These are phyloP conservation scores for Urosaurus nigricauda DNA, from an alignment of 2,797 vertebrate genomes.

Conservation along the genomic window DNA sequence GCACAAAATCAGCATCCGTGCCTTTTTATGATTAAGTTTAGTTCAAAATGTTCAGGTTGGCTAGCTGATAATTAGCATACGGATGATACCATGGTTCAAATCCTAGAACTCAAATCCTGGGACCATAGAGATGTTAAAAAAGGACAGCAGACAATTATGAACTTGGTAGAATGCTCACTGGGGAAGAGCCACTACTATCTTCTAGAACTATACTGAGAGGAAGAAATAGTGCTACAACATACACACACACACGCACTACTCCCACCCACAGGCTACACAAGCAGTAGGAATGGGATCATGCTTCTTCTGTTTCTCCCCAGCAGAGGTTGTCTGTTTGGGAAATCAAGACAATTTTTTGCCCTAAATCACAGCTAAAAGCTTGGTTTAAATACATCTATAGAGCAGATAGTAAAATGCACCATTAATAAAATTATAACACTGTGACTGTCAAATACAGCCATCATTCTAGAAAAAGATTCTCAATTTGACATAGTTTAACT, in stretches of 20 bases:
- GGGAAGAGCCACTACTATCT: background rate
- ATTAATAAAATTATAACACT: background rate
- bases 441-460: background rate
- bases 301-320: background rate
- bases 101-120: background rate
- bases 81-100: background rate
- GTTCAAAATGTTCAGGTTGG: background rate
- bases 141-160: background rate
- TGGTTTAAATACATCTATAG: constrained; percentile 23
- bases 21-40: background rate
- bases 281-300: background rate
- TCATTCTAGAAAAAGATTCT: background rate
- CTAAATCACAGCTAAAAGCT: background rate
- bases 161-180: background rate
- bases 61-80: background rate
- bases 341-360: background rate
- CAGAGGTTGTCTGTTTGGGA: background rate
- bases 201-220: background rate
- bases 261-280: background rate
- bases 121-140: background rate
- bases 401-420: background rate
- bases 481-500: background rate
- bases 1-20: background rate
- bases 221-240: background rate
- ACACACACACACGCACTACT: background rate